Evolutionary conservation across 2,888 invertebrate species (phyloP), one percentile per base, ranked within the genome.

Genomic region (Lepidochrysops patricia): DNA sequence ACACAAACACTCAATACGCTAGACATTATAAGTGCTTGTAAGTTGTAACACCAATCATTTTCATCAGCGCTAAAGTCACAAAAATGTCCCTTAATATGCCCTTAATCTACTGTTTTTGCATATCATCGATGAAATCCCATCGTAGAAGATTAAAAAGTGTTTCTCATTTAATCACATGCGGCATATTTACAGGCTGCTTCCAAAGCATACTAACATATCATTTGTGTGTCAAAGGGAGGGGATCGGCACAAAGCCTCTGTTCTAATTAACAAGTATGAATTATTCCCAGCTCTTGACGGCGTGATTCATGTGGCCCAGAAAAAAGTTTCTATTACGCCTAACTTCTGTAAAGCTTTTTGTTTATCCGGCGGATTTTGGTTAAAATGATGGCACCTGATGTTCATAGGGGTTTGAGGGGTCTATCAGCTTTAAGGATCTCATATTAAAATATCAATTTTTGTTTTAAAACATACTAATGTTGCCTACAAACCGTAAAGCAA

Each of bases 231-330:
- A 49, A 58, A 57, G 49, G 43, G 26, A 25, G 23, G 19, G 35
- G 19, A 9, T 43, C 34, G 9, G 6, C 26, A 35, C 56, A 49
- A 56, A 60, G 37, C 7, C 15, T 43, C 26, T 58, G 61, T 43
- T 60, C 62, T 66, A 65, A 65, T 67, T 67, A 64, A 61, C 57
- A 60, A 61, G 50, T 61, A 61, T 63, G 64, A 60, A 63, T 63
- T 60, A 64, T 62, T 61, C 61, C 56, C 62, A 61, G 62, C 62
- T 62, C 60, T 57, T 62, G 64, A 60, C 61, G 63, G 58, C 57
- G 64, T 69, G 72, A 72, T 72, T 69, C 68, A 71, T 72, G 68
- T 64, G 61, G 61, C 63, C 69, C 62, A 61, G 59, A 59, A 63
- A 67, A 68, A 64, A 67, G 69, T 68, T 70, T 68, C 68, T 70